phyloP scores from a whole-genome alignment of 2,113 vertebrate species.

The Morone saxatilis region DNA sequence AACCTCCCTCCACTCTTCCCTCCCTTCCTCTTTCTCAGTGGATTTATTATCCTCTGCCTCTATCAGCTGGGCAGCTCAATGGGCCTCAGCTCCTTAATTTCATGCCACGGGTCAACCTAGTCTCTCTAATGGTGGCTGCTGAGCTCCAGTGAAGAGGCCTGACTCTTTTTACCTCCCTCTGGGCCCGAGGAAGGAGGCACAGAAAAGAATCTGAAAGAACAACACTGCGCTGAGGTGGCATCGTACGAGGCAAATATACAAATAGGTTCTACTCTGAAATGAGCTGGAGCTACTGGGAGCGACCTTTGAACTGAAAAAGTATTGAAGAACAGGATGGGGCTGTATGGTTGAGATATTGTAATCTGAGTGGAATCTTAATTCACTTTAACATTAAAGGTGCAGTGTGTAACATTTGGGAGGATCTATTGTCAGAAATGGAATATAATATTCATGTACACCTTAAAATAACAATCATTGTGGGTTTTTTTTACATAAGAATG shows the following conservation, averaged over 20 bases:
- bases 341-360: background rate
- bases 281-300: slow-evolving; percentile 6
- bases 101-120: slow-evolving; percentile 69
- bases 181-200: background rate
- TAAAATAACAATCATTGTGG: too few species aligned
- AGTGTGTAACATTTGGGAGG: too few species aligned
- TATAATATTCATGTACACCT: too few species aligned
- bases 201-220: slow-evolving; percentile 44
- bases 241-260: slow-evolving; percentile 46
- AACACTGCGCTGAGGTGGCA: background rate
- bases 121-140: slow-evolving; percentile 65
- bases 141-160: slow-evolving; percentile 44
- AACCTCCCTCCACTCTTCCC: slow-evolving; percentile 31
- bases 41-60: slow-evolving; percentile 75
- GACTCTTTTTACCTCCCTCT: slow-evolving; percentile 46
- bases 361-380: slow-evolving; percentile 25
- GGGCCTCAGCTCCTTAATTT: slow-evolving; percentile 73
- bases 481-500: too few species aligned
- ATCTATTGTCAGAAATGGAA: too few species aligned
- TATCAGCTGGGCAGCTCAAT: slow-evolving; percentile 64
- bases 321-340: slow-evolving; percentile 19
- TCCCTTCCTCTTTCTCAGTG: slow-evolving; percentile 43
- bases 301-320: slow-evolving; percentile 28
- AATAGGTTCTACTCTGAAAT: slow-evolving; percentile 43
- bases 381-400: slow-evolving; percentile 3